These are phyloP conservation scores for Cheilosia pagana DNA, from an alignment of 2,888 invertebrate species.

Conservation along the genomic window DNA sequence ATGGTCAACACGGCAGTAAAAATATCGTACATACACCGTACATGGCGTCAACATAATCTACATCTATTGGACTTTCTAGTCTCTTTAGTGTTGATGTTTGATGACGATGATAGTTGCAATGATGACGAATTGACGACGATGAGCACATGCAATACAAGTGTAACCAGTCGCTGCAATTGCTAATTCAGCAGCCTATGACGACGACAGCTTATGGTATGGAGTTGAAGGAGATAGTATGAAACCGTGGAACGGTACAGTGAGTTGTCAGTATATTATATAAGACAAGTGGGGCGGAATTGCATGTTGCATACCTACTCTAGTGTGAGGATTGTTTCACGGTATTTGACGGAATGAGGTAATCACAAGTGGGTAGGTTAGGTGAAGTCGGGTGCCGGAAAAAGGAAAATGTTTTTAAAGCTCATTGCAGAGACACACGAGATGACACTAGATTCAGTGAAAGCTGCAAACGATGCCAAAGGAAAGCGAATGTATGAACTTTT, in stretches of 20 bases:
- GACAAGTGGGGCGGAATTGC: constrained; percentile 10
- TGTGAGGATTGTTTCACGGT: constrained; percentile 28
- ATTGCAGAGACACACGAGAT: background rate
- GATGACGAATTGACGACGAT: constrained; percentile 27
- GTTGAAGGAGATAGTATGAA: background rate
- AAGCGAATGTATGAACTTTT: too few relatives aligned
- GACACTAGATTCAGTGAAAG: too few relatives aligned
- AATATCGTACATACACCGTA: background rate
- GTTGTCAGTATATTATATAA: background rate
- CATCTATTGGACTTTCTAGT: constrained; percentile 1
- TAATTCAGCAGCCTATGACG: constrained; percentile 20
- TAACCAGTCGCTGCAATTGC: constrained; percentile 28
- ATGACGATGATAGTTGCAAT: constrained; percentile 36
- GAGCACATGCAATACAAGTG: constrained; percentile 25
- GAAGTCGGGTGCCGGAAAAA: constrained; percentile 46
- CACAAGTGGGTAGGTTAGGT: constrained; percentile 50
- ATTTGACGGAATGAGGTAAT: constrained; percentile 25
- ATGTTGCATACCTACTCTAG: constrained; percentile 40
- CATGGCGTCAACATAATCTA: background rate
- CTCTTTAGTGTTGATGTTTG: constrained; percentile 17
- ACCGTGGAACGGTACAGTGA: constrained; percentile 2
- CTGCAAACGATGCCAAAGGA: too few relatives aligned
- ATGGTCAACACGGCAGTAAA: constrained; percentile 43
- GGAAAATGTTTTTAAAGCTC: constrained; percentile 30
- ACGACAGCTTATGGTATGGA: background rate